Evolutionary conservation across 2,888 invertebrate genomes (phyloP).

Genomic region (Agriotes lineatus): DNA sequence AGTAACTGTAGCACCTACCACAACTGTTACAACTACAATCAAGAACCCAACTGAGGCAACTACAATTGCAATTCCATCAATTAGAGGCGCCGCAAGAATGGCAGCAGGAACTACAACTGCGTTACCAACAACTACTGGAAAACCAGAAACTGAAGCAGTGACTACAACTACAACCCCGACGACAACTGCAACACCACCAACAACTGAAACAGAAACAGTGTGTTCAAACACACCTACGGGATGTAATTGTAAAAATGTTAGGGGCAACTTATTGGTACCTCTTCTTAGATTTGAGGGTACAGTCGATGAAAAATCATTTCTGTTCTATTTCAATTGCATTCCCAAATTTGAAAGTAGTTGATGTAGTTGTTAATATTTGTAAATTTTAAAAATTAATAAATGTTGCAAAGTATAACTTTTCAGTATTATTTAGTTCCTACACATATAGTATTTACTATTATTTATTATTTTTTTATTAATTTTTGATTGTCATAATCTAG

Average conservation of each 20-base stretch:
- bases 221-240: not conserved
- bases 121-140: not conserved
- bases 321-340: slow-evolving; percentile 26
- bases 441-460: no score
- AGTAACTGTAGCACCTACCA: not conserved
- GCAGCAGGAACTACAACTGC: no score
- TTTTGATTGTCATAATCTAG: no score
- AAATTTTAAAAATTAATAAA: not conserved
- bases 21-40: not conserved
- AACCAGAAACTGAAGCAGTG: not conserved
- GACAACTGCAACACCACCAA: not conserved
- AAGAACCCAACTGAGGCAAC: not conserved
- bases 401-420: no score
- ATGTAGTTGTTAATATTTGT: not conserved
- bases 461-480: no score
- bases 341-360: not conserved
- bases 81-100: no score
- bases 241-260: slow-evolving; percentile 6
- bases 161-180: not conserved
- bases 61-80: no score
- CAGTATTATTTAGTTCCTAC: no score
- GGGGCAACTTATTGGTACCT: slow-evolving; percentile 17
- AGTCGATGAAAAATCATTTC: slow-evolving; percentile 12
- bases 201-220: no score
- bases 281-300: slow-evolving; percentile 26